These are phyloP conservation scores for Teleiodes luculella DNA, from an alignment of 2,888 invertebrate genomes.

Conservation along the genomic window DNA sequence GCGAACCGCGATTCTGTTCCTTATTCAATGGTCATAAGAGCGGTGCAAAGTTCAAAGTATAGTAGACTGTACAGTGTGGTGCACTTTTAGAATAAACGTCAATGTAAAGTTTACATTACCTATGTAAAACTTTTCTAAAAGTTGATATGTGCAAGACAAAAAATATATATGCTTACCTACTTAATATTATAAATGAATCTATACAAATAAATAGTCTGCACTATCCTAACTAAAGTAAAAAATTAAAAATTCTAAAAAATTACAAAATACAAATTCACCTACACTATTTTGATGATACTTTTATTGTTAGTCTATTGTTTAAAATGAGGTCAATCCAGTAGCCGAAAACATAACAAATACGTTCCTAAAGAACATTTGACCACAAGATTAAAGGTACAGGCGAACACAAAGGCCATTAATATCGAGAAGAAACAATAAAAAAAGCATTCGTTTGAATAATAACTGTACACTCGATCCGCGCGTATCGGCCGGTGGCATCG, in stretches of 20 bases:
- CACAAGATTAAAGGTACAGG: conserved; percentile 30
- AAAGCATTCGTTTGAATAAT: conserved; percentile 66
- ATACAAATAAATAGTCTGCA: no score
- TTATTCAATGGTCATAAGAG: no score
- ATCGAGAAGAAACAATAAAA: conserved; percentile 64
- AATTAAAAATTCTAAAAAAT: neutral
- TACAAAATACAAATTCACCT: neutral
- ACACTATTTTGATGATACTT: neutral
- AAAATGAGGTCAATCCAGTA: conserved; percentile 48
- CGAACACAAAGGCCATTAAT: conserved; percentile 49
- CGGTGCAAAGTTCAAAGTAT: no score
- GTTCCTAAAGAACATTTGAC: conserved; percentile 37
- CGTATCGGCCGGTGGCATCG: conserved; percentile 62
- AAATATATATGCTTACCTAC: no score
- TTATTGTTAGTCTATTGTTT: neutral
- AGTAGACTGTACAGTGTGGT: no score
- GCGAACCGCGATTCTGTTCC: no score
- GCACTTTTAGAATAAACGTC: neutral
- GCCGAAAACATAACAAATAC: conserved; percentile 31
- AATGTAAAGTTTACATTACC: neutral
- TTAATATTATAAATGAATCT: no score
- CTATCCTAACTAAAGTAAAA: neutral
- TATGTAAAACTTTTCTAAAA: neutral
- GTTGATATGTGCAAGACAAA: no score
- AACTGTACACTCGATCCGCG: conserved; percentile 53